A percentile compares a stretch with the other conserved stretches of the same genome.
These are phyloP conservation scores for Drosophila nr. medialis DNA, from an alignment of 2,888 invertebrate genomes.

Conservation along the genomic window DNA sequence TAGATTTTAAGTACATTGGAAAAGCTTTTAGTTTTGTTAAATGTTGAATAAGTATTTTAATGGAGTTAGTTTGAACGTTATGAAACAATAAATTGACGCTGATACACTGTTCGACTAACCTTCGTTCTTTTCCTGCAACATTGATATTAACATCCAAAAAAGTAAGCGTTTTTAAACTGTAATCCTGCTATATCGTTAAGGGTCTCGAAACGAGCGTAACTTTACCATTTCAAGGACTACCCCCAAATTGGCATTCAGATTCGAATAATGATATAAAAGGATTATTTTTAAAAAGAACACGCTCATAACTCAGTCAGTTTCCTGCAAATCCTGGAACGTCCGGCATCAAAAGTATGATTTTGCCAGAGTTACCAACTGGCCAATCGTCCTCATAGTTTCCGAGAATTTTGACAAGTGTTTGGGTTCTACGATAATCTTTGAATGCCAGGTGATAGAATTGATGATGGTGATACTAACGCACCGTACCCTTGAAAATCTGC, in stretches of 20 bases:
- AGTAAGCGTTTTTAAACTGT: not conserved
- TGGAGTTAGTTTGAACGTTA: conserved; percentile 60
- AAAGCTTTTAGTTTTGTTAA: conserved; percentile 67
- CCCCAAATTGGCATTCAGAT: not conserved
- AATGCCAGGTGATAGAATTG: not conserved
- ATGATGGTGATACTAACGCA: not conserved
- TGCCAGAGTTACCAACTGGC: not conserved
- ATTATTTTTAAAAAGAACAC: not conserved
- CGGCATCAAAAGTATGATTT: not conserved
- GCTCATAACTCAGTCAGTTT: not conserved
- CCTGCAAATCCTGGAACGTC: not conserved
- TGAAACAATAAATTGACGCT: conserved; percentile 63
- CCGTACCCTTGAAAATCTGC: not conserved
- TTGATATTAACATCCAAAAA: not conserved
- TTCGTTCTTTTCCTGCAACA: not conserved
- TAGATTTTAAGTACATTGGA: conserved; percentile 19
- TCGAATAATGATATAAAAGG: not conserved
- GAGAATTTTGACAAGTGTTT: not conserved
- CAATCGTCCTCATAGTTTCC: not conserved
- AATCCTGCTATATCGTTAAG: too few relatives aligned
- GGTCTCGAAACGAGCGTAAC: not conserved
- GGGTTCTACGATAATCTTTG: not conserved
- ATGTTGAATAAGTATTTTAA: conserved; percentile 55
- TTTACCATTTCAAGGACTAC: not conserved
- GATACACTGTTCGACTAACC: conserved; percentile 34